Percentiles rank a stretch among this genome's conserved stretches.
Conservation (phyloP, 2,888 invertebrate species). For the Nomada hirtipes region DNA sequence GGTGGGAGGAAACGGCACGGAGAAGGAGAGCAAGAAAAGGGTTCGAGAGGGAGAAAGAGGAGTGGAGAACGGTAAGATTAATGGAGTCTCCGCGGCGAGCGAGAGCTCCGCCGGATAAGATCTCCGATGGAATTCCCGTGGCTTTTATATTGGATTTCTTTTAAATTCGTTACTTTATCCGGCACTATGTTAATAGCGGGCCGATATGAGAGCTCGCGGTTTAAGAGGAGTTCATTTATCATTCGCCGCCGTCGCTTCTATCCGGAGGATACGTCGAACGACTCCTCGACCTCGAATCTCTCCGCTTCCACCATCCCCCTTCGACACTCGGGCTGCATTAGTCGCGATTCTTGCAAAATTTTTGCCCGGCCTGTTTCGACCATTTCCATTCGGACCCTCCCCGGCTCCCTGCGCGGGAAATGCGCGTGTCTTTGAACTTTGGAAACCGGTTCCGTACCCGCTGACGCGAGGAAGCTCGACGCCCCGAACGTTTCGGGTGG, state of each 20-base stretch:
- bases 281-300: slow-evolving; percentile 57
- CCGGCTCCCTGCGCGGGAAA: slow-evolving; percentile 27
- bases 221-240: slow-evolving; percentile 83
- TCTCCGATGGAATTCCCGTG: slow-evolving; percentile 84
- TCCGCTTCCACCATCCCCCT: slow-evolving; percentile 71
- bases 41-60: slow-evolving; percentile 32
- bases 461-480: not conserved
- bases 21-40: slow-evolving; percentile 47
- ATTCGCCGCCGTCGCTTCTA: slow-evolving; percentile 71
- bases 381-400: slow-evolving; percentile 11
- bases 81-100: slow-evolving; percentile 82
- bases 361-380: slow-evolving; percentile 2
- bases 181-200: slow-evolving; percentile 83
- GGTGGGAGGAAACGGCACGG: slow-evolving; percentile 43
- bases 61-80: slow-evolving; percentile 76
- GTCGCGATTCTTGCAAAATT: slow-evolving; percentile 60
- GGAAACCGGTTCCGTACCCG: slow-evolving; percentile 35
- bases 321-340: slow-evolving; percentile 35
- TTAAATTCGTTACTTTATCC: slow-evolving; percentile 84
- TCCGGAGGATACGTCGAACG: slow-evolving; percentile 37
- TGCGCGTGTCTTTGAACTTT: slow-evolving; percentile 39
- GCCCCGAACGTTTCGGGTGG: too few species aligned
- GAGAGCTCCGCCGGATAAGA: slow-evolving; percentile 82
- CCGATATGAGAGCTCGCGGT: slow-evolving; percentile 82
- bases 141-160: slow-evolving; percentile 84